These are phyloP conservation scores for Sitodiplosis mosellana DNA, from an alignment of 1,140 invertebrate species.

Conservation along the genomic window DNA sequence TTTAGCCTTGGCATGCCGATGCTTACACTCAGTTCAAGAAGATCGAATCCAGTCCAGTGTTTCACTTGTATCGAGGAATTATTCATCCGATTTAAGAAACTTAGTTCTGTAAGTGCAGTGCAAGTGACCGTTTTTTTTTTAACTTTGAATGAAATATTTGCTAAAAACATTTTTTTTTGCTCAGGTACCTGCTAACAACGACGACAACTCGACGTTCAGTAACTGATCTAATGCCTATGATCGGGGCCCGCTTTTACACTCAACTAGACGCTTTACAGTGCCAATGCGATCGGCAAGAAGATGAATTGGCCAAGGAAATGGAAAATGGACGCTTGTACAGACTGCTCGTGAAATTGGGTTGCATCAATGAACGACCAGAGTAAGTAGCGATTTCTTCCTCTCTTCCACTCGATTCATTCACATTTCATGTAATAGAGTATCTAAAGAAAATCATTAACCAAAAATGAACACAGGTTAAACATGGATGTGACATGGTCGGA, in stretches of 20 bases:
- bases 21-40: conserved; percentile 65
- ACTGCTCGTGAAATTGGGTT: conserved; percentile 74
- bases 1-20: conserved; percentile 78
- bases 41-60: conserved; percentile 73
- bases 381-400: conserved; percentile 31
- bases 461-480: conserved; percentile 50
- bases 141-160: too few species aligned
- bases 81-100: conserved; percentile 84
- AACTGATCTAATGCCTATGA: conserved; percentile 98
- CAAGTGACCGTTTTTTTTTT: too few species aligned
- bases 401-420: neutral
- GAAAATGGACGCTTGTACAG: conserved; percentile 88
- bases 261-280: conserved; percentile 81
- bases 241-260: conserved; percentile 90
- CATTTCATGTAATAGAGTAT: neutral
- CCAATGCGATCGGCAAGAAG: conserved; percentile 72
- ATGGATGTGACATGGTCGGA: conserved; percentile 90
- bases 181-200: conserved; percentile 58
- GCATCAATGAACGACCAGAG: conserved; percentile 87
- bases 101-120: conserved; percentile 54
- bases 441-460: neutral
- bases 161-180: conserved; percentile 2
- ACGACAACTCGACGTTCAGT: conserved; percentile 52
- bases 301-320: conserved; percentile 80
- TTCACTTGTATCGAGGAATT: conserved; percentile 73